Base-by-base conservation (phyloP, 2,888 invertebrate genomes). In the Trissolcus brochymenae region DNA sequence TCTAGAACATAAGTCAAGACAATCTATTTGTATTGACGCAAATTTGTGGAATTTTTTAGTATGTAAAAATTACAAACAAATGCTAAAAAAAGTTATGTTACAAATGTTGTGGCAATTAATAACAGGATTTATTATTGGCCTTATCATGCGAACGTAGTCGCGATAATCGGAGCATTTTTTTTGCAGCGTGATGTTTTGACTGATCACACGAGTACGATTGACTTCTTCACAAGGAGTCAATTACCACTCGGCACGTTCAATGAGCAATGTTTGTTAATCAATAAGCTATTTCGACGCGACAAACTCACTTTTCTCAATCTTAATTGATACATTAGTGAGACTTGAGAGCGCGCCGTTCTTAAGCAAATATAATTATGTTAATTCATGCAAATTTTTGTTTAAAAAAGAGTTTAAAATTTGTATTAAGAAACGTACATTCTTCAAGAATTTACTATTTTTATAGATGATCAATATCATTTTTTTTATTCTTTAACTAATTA, bases 21-120 rank as follows among this genome's bases (percentile, higher is more conserved):
- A 74, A 60, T 66, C 60, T 65, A 60, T 35, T 59, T 7, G 6
- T n/a, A 35, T 74, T 74, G 74, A 74, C 74, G 74, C n/a, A 74
- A 61, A 16, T 54, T 41, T 60, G 60, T 46, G 43, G n/a, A 35
- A 35, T 11, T 11, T 35, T 35, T 9, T 35, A 2, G 7, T 35
- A 35, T 61, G 56, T 66, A 60, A 57, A 43, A 9, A 29, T 35
- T 7, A 35, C 9, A 9, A 29, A 35, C 35, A 6, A 35, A 35
- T 35, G 9, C 0, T 2, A 35, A 35, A 35, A 35, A 35, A 35
- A 11, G 35, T 35, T 7, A 9, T 7, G 16, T 59, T 29, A 73
- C 11, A 65, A 55, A 65, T 65, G 65, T 29, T 56, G 40, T 14
- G n/a, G 61, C 51, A 56, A 73, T 73, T 73, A 61, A 73, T 66